Base-by-base conservation (phyloP, 2,888 invertebrate species). In the Allolobophora icterica region DNA sequence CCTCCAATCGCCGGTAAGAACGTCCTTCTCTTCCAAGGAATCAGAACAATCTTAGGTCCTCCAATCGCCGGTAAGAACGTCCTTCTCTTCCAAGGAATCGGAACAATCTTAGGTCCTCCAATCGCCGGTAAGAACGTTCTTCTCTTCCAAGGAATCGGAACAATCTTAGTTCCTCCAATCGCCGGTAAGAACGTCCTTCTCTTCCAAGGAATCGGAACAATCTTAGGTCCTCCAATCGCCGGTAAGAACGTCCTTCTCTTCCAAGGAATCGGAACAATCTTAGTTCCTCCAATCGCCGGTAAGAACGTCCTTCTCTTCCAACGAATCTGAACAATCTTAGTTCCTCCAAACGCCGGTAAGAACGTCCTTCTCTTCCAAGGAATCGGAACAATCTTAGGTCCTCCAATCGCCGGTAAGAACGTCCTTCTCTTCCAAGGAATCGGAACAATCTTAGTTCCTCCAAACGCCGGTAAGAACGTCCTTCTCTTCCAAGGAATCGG, bases 1-100 rank as follows among this genome's bases (percentile, higher is more conserved):
- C 97, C 98, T 91, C 99, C 99, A 33, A 97, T 98, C 93, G 98
- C 97, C n/a, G n/a, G n/a, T n/a, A n/a, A n/a, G n/a, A n/a, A n/a
- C 83, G 96, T 99, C 90, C 96, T 99, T 92, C 96, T 99, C 90
- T 98, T 98, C 96, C 98, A 99, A 96, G 99, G 99, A 91, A 96
- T 98, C 91, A 98, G 98, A 11, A 98, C 98, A 1, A 96, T 98
- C 19, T 96, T 98, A 92, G 99, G 99, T 90, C 97, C 98, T 91
- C 99, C 99, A 33, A 97, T 98, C 93, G 98, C 97, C n/a, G n/a
- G n/a, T n/a, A n/a, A n/a, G n/a, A n/a, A n/a, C 83, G 96, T 99
- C 90, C 96, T 99, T 92, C 96, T 99, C 90, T 98, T 98, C 96
- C 98, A 99, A 96, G 99, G 99, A 91, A 96, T 98, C 91, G 98